phyloP scores from a whole-genome alignment of 1,140 invertebrate genomes.

The Samia ricini region DNA sequence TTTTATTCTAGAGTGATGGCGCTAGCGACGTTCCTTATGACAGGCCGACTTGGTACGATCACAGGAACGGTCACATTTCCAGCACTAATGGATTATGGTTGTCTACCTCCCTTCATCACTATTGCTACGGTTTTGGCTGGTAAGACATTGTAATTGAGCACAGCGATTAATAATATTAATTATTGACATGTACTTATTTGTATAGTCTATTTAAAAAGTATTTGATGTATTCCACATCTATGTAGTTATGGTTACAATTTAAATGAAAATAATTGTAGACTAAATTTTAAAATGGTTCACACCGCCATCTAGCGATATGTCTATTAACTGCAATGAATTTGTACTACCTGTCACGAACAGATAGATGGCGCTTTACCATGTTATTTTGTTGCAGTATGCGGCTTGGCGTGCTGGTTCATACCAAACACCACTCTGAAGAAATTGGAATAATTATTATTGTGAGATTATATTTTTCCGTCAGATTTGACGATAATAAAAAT shows the following conservation, averaged over 20 bases:
- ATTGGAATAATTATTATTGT: slow-evolving; percentile 47
- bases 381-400: slow-evolving; percentile 55
- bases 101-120: slow-evolving; percentile 65
- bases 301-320: background rate
- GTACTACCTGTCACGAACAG: too few species aligned
- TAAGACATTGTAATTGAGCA: slow-evolving; percentile 22
- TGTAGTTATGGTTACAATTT: too few species aligned
- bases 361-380: background rate
- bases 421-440: slow-evolving; percentile 71
- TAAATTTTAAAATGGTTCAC: background rate
- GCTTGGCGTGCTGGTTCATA: slow-evolving; percentile 52
- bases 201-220: background rate
- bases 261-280: too few species aligned
- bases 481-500: background rate
- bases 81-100: slow-evolving; percentile 66
- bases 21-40: slow-evolving; percentile 68
- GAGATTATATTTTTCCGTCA: background rate
- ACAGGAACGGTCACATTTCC: slow-evolving; percentile 67
- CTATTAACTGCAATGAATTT: background rate
- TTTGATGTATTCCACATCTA: too few species aligned
- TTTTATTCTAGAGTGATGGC: slow-evolving; percentile 66
- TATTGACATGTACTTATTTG: too few species aligned
- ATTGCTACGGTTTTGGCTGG: slow-evolving; percentile 57
- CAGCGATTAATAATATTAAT: background rate
- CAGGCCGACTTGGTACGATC: slow-evolving; percentile 65